Conservation (phyloP, 2,888 invertebrate species). For the Psylliodes chrysocephalus region DNA sequence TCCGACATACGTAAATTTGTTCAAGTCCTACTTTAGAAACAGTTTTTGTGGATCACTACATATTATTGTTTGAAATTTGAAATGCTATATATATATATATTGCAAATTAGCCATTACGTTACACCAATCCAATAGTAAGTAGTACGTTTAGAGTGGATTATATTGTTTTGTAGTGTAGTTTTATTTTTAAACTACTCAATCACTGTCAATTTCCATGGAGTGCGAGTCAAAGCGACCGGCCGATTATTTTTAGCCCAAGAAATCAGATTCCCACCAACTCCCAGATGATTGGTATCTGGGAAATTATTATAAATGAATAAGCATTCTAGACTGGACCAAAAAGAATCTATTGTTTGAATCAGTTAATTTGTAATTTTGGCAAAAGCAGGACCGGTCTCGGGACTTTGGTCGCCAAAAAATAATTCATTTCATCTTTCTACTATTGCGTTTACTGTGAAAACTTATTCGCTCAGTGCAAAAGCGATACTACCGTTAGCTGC, state of each 20-base stretch:
- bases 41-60: too few relatives aligned
- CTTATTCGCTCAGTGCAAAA: too few relatives aligned
- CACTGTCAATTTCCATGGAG: slow-evolving; percentile 6
- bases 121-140: too few relatives aligned
- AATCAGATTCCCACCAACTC: not conserved
- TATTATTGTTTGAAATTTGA: too few relatives aligned
- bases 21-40: too few relatives aligned
- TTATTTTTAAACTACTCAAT: slow-evolving; percentile 8
- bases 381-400: not conserved
- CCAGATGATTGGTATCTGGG: not conserved
- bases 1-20: too few relatives aligned
- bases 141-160: not conserved
- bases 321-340: not conserved
- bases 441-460: too few relatives aligned
- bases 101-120: too few relatives aligned
- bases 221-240: not conserved
- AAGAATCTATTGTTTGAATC: not conserved
- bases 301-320: not conserved
- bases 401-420: too few relatives aligned
- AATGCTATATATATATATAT: too few relatives aligned
- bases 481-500: too few relatives aligned
- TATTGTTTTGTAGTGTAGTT: not conserved
- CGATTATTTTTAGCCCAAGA: not conserved
- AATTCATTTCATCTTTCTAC: too few relatives aligned
- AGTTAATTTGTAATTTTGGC: not conserved